Base-by-base conservation (phyloP, 2,888 invertebrate genomes). In the Selenia dentaria region DNA sequence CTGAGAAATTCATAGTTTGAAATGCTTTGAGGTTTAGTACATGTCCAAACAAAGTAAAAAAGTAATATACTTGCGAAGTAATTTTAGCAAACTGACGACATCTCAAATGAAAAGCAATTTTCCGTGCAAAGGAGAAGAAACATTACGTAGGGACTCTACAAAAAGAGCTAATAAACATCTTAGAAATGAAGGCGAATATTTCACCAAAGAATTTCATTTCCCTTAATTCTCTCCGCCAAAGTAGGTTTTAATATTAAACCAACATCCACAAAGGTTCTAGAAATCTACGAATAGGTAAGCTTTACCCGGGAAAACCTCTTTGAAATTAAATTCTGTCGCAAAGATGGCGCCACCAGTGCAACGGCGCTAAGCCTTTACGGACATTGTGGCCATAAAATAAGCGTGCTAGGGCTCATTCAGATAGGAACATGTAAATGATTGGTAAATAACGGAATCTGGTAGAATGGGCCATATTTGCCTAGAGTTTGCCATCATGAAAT, bases 271-370 rank as follows among this genome's bases (percentile, higher is more conserved):
- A 34, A 42, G 34, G 42, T 42, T 29, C 28, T 35, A 28, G 39
- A 25, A 36, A 40, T 40, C 27, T 44, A 33, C 29, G 20, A 29
- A 31, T 39, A 38, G 41, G 26, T 20, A 24, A 38, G 45, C 41
- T 34, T 39, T 45, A 14, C 27, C 56, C 51, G 63, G 70, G 74
- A 74, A 28, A 70, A 66, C 62, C 68, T 74, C 71, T 76, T 76
- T 76, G 71, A 71, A 72, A 74, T 75, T 74, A 79, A 79, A 79
- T 78, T 73, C 74, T 62, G 49, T 20, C 58, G 59, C 62, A 71
- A 76, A 79, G 79, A 79, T 74, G 76, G 75, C 71, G 79, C 43
- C 68, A 51, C 54, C 32, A 41, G 27, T 55, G 56, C 66, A 63
- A 41, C 51, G 57, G 64, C 62, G 70, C 65, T 71, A 74, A 77